Evolutionary conservation across 2,797 vertebrate species (phyloP).

Genomic region (Serranus cabrilla): DNA sequence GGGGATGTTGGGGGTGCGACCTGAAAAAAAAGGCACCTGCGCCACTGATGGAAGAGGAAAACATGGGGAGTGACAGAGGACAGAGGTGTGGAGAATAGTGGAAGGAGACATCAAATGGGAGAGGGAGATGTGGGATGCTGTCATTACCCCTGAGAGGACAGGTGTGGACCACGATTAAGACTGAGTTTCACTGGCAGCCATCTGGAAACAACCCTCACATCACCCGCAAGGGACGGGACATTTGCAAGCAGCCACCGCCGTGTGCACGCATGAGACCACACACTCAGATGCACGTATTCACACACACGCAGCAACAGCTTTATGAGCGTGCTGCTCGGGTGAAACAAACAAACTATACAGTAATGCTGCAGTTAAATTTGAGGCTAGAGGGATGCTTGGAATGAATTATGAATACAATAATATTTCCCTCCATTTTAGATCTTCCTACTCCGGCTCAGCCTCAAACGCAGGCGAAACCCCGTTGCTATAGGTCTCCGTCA

Average conservation of each 20-base stretch:
- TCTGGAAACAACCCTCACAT: conserved; percentile 79
- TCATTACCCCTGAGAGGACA: conserved; percentile 80
- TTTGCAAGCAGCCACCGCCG: conserved; percentile 58
- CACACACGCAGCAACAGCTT: conserved; percentile 32
- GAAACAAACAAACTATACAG: conserved; percentile 59
- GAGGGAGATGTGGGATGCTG: conserved; percentile 65
- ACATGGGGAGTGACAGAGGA: conserved; percentile 53
- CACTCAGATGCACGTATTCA: conserved; percentile 22
- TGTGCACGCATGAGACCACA: conserved; percentile 36
- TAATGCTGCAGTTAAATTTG: conserved; percentile 43
- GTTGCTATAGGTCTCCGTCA: conserved; percentile 53
- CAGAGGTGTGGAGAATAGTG: conserved; percentile 47
- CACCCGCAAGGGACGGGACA: conserved; percentile 70
- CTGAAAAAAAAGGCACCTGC: conserved; percentile 38
- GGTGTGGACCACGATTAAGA: conserved; percentile 84
- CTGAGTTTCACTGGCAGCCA: conserved; percentile 79
- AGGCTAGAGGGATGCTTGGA: conserved; percentile 45
- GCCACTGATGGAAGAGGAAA: conserved; percentile 17
- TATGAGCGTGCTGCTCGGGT: conserved; percentile 45
- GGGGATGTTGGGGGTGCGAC: conserved; percentile 2
- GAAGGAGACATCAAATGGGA: conserved; percentile 74
- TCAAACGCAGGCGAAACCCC: conserved; percentile 49
- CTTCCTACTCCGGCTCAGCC: conserved; percentile 48
- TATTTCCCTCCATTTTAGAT: conserved; percentile 65
- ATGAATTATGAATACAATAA: conserved; percentile 71